Percentiles rank a stretch among this genome's conserved stretches.
These are phyloP conservation scores for Noctua janthina DNA, from an alignment of 2,888 invertebrate species.

Conservation along the genomic window DNA sequence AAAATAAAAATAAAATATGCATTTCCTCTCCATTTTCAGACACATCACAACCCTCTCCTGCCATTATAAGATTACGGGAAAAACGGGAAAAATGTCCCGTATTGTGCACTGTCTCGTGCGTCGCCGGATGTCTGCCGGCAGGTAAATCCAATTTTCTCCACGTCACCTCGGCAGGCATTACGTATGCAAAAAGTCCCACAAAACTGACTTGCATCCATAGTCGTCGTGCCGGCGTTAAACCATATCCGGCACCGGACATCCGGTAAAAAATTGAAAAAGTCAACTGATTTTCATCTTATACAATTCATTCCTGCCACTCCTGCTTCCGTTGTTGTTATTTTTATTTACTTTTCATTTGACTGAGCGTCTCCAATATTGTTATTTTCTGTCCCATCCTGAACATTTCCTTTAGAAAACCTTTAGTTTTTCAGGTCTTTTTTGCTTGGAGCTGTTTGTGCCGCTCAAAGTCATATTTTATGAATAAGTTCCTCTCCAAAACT, in stretches of 20 bases:
- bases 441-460: slow-evolving; percentile 2
- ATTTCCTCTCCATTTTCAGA: slow-evolving; percentile 29
- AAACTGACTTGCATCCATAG: slow-evolving; percentile 9
- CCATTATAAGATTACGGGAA: slow-evolving; percentile 49
- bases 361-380: slow-evolving; percentile 2
- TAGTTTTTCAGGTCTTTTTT: background rate
- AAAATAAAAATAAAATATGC: slow-evolving; percentile 15
- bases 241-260: slow-evolving; percentile 20
- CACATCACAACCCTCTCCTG: slow-evolving; percentile 26
- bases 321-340: slow-evolving; percentile 18
- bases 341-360: slow-evolving; percentile 13
- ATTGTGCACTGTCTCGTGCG: slow-evolving; percentile 40
- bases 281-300: slow-evolving; percentile 35
- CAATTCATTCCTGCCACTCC: slow-evolving; percentile 18
- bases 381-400: slow-evolving; percentile 8
- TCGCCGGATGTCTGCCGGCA: slow-evolving; percentile 10
- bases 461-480: slow-evolving; percentile 14
- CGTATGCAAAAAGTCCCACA: slow-evolving; percentile 27
- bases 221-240: slow-evolving; percentile 15
- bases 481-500: background rate
- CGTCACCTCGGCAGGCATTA: slow-evolving; percentile 44
- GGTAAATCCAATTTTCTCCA: slow-evolving; percentile 57
- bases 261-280: slow-evolving; percentile 36
- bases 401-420: slow-evolving; percentile 9
- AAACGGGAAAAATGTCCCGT: slow-evolving; percentile 16